Evolutionary conservation across 2,888 invertebrate species (phyloP), one percentile per base, ranked within the genome.

Genomic region (Napeogenes sylphis): DNA sequence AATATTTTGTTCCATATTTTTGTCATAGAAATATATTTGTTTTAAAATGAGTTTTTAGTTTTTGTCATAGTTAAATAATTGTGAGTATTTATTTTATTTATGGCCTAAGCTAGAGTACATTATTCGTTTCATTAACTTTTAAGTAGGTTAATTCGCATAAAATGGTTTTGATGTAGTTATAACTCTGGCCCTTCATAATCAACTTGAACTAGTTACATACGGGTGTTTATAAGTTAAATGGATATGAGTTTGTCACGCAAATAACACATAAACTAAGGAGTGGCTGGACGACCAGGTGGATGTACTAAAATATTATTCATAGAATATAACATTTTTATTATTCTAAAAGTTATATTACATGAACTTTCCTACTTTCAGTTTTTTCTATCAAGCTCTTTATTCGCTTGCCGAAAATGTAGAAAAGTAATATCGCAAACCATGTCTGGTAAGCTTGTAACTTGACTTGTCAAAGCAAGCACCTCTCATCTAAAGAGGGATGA

Each of bases 401-500:
- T 47, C 47, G n/a, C 47, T n/a, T 47, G 47, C n/a, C 8, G 3
- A 30, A 51, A 51, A 21, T 8, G 2, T 8, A 4, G 30, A 8
- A 51, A 21, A n/a, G 21, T 5, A 47, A 47, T 47, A 47, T 21
- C 6, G 47, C n/a, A 33, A 58, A 47, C n/a, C 14, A 51, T 57
- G 33, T 46, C 38, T 53, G n/a, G 12, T 33, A 38, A 6, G 38
- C 35, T 46, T 58, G 30, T 51, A 58, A 12, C 51, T 47, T 58
- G 47, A 5, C 21, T 51, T 21, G 30, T 8, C 30, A 59, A 63
- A 63, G 63, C 47, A 54, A 56, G 59, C 21, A 33, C 59, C 56
- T 45, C 59, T 63, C 21, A 33, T 10, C n/a, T 35, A 4, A 38
- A 63, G 56, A 59, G 56, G 56, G 45, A 21, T 54, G 59, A 51